Percentiles rank a stretch among this genome's conserved stretches.
phyloP scores from a whole-genome alignment of 2,113 vertebrate species.

The Gnathonemus echidnorhynchus region DNA sequence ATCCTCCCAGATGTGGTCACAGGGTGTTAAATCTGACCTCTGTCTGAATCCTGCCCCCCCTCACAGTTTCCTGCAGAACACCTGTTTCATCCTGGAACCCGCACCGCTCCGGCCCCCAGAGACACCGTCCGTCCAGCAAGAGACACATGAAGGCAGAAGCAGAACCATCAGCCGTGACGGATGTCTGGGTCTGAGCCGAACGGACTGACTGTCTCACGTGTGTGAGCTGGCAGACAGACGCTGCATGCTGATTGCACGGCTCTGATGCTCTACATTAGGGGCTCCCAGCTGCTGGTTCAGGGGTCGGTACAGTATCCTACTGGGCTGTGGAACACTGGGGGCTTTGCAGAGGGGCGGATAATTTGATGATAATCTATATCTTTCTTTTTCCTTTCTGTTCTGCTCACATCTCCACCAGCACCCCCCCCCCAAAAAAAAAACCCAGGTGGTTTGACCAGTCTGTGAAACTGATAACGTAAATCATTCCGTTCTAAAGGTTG shows the following conservation, averaged over 20 bases:
- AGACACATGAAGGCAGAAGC: neutral
- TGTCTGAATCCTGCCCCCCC: neutral
- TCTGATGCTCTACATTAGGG: neutral
- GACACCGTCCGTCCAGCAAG: neutral
- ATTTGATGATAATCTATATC: neutral
- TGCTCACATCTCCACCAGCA: neutral
- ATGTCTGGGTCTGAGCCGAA: neutral
- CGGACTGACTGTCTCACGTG: neutral
- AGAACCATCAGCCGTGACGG: neutral
- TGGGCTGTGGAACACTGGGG: neutral
- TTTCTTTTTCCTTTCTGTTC: neutral
- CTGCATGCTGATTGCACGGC: neutral
- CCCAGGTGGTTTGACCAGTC: neutral
- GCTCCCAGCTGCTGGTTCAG: neutral
- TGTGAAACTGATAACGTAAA: neutral
- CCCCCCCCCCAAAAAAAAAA: no score
- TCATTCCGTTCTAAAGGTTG: neutral
- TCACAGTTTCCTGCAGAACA: neutral
- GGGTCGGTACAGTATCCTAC: neutral
- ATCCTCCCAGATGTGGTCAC: neutral
- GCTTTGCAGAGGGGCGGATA: neutral
- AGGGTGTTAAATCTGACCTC: slow-evolving; percentile 1
- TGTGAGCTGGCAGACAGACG: neutral
- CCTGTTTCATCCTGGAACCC: neutral
- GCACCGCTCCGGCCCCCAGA: neutral